Evolutionary conservation across 2,113 vertebrate species (phyloP).

Genomic region (Paedocypris sp.): DNA sequence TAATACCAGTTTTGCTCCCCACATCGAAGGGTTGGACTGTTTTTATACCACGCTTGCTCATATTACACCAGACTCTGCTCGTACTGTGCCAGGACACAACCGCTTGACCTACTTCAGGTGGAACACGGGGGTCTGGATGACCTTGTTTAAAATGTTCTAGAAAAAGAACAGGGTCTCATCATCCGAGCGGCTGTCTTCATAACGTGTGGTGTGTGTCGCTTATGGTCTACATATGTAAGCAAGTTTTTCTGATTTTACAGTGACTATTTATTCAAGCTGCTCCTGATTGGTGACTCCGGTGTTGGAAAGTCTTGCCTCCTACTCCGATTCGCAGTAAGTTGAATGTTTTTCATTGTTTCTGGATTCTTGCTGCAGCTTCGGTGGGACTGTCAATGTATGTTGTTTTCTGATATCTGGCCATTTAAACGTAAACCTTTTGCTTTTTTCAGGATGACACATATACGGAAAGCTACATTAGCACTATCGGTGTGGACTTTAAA

Average conservation of each 20-base stretch:
- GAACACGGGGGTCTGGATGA: background rate
- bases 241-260: slow-evolving; percentile 64
- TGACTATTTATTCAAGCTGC: slow-evolving; percentile 99
- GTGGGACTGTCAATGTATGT: too few relatives aligned
- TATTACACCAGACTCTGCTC: background rate
- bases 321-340: slow-evolving; percentile 96
- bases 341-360: background rate
- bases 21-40: background rate
- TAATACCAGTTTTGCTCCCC: background rate
- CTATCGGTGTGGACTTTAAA: slow-evolving; percentile 99
- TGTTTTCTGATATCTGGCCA: too few relatives aligned
- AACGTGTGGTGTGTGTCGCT: background rate
- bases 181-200: background rate
- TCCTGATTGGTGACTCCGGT: slow-evolving; percentile 97
- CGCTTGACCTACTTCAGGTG: background rate
- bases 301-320: slow-evolving; percentile 99
- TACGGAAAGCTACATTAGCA: slow-evolving; percentile 99
- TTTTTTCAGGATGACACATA: slow-evolving; percentile 91
- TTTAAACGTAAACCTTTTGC: too few relatives aligned
- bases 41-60: background rate
- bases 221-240: background rate
- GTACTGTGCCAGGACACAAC: background rate
- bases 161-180: background rate
- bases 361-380: background rate
- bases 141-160: background rate